A percentile compares a stretch with the other conserved stretches of the same genome.
phyloP scores from a whole-genome alignment of 2,888 invertebrate species.

The Drosophila yooni region DNA sequence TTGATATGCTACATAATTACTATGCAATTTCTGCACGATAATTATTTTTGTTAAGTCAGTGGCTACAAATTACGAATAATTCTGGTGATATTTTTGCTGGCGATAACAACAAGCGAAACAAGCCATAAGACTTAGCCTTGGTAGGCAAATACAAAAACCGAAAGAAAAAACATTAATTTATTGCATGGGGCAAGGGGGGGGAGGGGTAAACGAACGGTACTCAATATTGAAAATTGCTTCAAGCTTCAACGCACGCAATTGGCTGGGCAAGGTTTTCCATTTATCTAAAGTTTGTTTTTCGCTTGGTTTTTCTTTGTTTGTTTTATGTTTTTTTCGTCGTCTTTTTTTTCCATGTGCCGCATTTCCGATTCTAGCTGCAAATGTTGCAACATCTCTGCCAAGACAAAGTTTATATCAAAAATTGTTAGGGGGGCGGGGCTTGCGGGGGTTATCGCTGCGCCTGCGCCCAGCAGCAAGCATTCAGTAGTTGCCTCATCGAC shows the following conservation, averaged over 20 bases:
- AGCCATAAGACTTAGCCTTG: slow-evolving; percentile 38
- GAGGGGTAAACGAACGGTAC: slow-evolving; percentile 42
- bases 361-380: slow-evolving; percentile 78
- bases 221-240: slow-evolving; percentile 57
- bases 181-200: slow-evolving; percentile 33
- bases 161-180: slow-evolving; percentile 49
- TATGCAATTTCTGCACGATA: slow-evolving; percentile 21
- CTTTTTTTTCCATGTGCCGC: slow-evolving; percentile 33
- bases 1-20: neutral
- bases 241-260: slow-evolving; percentile 74
- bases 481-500: slow-evolving; percentile 72
- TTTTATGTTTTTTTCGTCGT: neutral
- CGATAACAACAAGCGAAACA: slow-evolving; percentile 2
- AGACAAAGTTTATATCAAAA: slow-evolving; percentile 29
- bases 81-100: slow-evolving; percentile 42
- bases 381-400: slow-evolving; percentile 65
- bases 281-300: slow-evolving; percentile 28
- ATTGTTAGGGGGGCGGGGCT: too few relatives aligned
- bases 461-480: slow-evolving; percentile 48
- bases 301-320: slow-evolving; percentile 21
- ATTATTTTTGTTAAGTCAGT: slow-evolving; percentile 22
- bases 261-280: slow-evolving; percentile 54
- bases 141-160: neutral
- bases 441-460: slow-evolving; percentile 28
- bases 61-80: slow-evolving; percentile 21